These are phyloP conservation scores for Orchesellides sinensis DNA, from an alignment of 2,888 invertebrate genomes.

Conservation along the genomic window DNA sequence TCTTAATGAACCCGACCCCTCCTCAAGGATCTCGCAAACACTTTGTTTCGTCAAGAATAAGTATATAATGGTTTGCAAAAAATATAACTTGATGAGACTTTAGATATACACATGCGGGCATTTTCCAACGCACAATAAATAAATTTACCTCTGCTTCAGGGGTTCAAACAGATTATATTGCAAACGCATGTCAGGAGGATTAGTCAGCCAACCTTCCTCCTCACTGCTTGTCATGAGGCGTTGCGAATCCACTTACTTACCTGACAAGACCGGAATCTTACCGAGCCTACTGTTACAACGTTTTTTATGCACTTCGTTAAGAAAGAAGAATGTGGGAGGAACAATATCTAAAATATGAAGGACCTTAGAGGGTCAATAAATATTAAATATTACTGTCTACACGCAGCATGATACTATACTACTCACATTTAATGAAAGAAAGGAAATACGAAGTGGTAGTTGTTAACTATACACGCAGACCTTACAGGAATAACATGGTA, in stretches of 20 bases:
- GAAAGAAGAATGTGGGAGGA: constrained; percentile 35
- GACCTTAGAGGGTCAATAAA: constrained; percentile 32
- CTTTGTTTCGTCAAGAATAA: not conserved
- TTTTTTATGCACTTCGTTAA: not conserved
- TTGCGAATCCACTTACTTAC: constrained; percentile 45
- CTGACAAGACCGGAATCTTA: not conserved
- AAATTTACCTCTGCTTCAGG: constrained; percentile 1
- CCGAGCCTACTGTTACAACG: not conserved
- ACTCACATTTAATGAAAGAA: too few relatives aligned
- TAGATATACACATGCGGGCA: not conserved
- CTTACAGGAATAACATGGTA: too few relatives aligned
- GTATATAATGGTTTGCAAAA: constrained; percentile 8
- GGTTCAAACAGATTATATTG: not conserved
- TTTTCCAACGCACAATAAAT: too few relatives aligned
- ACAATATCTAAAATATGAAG: not conserved
- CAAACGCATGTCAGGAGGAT: constrained; percentile 17
- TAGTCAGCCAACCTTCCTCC: constrained; percentile 33
- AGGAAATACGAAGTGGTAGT: too few relatives aligned
- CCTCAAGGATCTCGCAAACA: constrained; percentile 9
- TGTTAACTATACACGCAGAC: too few relatives aligned
- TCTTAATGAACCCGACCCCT: constrained; percentile 43
- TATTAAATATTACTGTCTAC: constrained; percentile 38
- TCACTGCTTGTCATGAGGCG: constrained; percentile 59
- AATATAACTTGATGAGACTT: constrained; percentile 19
- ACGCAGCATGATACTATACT: not conserved